A percentile compares a stretch with the other conserved stretches of the same genome.
Evolutionary conservation across 2,113 vertebrate genomes (phyloP).

Genomic region (Salvelinus alpinus): DNA sequence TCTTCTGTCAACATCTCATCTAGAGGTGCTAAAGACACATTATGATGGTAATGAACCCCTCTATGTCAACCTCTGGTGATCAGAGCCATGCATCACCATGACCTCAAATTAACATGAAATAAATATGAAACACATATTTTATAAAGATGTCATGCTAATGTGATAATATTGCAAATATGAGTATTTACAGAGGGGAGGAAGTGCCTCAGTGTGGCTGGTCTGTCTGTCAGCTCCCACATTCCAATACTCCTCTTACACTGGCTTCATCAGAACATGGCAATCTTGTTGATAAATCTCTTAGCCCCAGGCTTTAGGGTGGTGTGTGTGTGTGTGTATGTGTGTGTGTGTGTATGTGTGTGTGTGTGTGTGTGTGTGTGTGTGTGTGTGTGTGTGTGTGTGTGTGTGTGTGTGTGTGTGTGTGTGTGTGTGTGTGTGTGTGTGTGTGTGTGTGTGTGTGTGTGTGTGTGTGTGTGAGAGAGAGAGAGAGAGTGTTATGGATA

Average conservation of each 20-base stretch:
- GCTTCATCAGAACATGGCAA: constrained; percentile 29
- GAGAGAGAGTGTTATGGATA: neutral
- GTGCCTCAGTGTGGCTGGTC: constrained; percentile 14
- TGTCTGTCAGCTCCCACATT: neutral
- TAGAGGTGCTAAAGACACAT: constrained; percentile 57
- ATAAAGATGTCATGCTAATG: constrained; percentile 52
- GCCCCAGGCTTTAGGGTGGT: constrained; percentile 24
- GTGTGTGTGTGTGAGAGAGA: neutral
- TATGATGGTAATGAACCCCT: constrained; percentile 59
- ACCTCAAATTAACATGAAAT: constrained; percentile 54
- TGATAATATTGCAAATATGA: constrained; percentile 8
- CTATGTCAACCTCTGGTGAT: constrained; percentile 41
- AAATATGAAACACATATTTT: constrained; percentile 50
- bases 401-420: neutral
- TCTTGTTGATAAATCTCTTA: constrained; percentile 46
- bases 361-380: too few relatives aligned
- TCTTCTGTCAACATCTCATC: constrained; percentile 59
- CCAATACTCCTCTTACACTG: constrained; percentile 10
- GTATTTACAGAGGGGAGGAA: neutral
- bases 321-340: neutral
- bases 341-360: too few relatives aligned
- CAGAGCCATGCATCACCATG: constrained; percentile 31
- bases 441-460: neutral
- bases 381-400: neutral
- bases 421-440: too few relatives aligned